A percentile compares a stretch with the other conserved stretches of the same genome.
Conservation (phyloP, 92 coral and sea anemone genomes). For the Siderastrea radians region DNA sequence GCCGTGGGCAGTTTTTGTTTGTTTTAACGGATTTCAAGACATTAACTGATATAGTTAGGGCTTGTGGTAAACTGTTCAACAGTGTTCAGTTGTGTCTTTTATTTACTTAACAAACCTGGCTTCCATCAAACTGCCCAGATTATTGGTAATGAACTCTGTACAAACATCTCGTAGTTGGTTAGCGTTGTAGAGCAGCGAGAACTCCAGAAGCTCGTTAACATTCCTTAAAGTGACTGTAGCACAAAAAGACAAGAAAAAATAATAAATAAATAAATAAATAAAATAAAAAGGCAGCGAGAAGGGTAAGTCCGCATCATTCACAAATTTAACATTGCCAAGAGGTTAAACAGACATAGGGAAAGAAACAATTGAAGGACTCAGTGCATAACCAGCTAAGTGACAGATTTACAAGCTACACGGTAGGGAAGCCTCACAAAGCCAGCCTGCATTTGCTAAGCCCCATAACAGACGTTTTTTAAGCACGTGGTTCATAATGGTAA, state of each 20-base stretch:
- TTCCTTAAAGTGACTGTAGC: constrained; percentile 83
- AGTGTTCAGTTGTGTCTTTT: neutral
- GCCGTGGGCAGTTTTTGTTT: neutral
- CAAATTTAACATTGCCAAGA: too few relatives aligned
- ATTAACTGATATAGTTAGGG: too few relatives aligned
- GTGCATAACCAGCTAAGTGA: too few relatives aligned
- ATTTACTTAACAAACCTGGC: constrained; percentile 69
- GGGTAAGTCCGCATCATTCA: too few relatives aligned
- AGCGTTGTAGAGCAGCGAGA: constrained; percentile 90
- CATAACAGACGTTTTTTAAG: too few relatives aligned
- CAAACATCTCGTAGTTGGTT: constrained; percentile 79
- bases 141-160: constrained; percentile 86
- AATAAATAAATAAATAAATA: neutral
- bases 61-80: neutral
- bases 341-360: too few relatives aligned
- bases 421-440: too few relatives aligned
- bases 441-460: too few relatives aligned
- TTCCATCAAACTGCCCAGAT: constrained; percentile 79
- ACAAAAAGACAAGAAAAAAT: neutral
- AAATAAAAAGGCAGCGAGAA: neutral
- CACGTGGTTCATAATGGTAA: too few relatives aligned
- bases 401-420: too few relatives aligned
- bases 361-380: too few relatives aligned
- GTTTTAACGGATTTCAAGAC: too few relatives aligned
- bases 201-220: constrained; percentile 86